These are phyloP conservation scores for Sympetrum striolatum DNA, from an alignment of 2,888 invertebrate species.

Conservation along the genomic window DNA sequence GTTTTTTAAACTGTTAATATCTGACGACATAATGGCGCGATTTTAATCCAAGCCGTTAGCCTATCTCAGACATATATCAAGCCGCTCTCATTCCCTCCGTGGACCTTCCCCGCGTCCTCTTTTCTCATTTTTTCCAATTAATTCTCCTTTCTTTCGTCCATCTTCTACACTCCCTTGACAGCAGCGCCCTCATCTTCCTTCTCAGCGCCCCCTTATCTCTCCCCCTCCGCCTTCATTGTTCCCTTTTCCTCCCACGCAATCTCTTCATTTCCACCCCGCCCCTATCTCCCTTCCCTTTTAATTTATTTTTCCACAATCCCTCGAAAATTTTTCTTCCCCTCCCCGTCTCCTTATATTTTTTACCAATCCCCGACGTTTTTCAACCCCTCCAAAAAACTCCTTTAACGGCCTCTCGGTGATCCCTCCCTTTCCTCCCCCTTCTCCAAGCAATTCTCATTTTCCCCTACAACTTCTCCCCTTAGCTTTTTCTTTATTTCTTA, in stretches of 20 bases:
- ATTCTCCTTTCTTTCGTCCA: conserved; percentile 37
- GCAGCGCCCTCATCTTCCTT: not conserved
- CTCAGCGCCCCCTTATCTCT: not conserved
- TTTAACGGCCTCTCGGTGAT: not conserved
- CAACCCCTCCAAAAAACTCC: not conserved
- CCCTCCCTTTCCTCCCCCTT: not conserved
- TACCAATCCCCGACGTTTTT: not conserved
- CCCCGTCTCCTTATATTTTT: not conserved
- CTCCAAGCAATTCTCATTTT: too few relatives aligned
- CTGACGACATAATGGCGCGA: not conserved
- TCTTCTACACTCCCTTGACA: conserved; percentile 31
- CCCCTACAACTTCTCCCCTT: not conserved
- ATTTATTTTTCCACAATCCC: conserved; percentile 22
- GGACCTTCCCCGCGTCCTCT: not conserved
- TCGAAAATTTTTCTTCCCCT: not conserved
- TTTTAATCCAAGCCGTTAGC: conserved; percentile 37
- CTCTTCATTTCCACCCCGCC: not conserved
- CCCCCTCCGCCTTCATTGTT: not conserved
- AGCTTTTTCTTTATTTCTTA: too few relatives aligned
- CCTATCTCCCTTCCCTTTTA: not conserved
- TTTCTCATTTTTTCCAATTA: conserved; percentile 42
- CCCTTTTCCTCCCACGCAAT: not conserved
- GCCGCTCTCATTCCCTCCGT: not conserved
- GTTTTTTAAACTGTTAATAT: conserved; percentile 33
- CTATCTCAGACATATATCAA: conserved; percentile 37